Percentiles rank a stretch among this genome's conserved stretches.
phyloP scores from a whole-genome alignment of 2,113 vertebrate genomes.

The Oreochromis aureus region DNA sequence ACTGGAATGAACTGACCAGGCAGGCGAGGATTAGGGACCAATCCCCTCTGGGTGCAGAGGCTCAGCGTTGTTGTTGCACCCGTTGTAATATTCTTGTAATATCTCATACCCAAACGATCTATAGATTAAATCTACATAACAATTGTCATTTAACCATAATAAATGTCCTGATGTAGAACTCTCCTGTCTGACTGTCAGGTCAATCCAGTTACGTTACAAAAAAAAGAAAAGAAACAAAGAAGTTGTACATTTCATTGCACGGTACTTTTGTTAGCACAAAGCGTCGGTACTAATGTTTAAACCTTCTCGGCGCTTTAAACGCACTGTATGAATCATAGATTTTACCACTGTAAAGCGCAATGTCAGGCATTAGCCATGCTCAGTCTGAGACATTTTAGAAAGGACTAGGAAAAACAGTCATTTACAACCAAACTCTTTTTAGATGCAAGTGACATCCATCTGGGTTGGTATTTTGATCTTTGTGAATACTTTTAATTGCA shows the following conservation, averaged over 20 bases:
- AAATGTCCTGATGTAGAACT: neutral
- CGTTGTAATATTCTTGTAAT: neutral
- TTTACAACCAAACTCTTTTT: neutral
- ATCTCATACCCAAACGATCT: neutral
- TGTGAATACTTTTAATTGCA: neutral
- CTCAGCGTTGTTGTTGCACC: neutral
- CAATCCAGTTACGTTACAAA: accelerated
- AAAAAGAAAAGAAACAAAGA: neutral
- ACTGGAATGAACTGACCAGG: constrained; percentile 6
- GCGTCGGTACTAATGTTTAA: neutral
- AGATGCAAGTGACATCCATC: neutral
- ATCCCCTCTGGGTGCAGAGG: neutral
- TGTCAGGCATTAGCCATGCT: neutral
- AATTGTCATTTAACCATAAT: neutral
- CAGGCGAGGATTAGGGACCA: constrained; percentile 24
- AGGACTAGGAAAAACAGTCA: neutral
- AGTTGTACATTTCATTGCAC: neutral
- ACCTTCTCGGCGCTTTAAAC: neutral
- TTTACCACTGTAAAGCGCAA: neutral
- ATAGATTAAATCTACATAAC: neutral
- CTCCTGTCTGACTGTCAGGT: neutral
- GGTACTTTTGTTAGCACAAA: neutral
- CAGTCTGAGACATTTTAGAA: neutral
- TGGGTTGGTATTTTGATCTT: neutral
- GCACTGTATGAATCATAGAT: neutral